Conservation (phyloP, 2,888 invertebrate genomes). For the Scaptomyza flava region DNA sequence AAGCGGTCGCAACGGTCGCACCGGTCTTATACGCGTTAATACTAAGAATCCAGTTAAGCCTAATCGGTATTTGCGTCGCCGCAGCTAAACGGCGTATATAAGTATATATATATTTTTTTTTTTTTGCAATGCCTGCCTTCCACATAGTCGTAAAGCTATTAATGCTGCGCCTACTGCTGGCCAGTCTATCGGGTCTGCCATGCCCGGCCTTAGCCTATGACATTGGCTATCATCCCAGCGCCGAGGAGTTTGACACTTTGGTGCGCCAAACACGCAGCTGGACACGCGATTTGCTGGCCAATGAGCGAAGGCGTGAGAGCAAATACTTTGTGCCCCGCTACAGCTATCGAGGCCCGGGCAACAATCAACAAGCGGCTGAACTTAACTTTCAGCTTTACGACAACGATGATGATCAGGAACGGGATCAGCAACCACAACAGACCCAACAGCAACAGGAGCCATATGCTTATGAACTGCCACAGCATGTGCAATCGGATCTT, state of each 20-base stretch:
- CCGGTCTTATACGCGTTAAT: conserved; percentile 36
- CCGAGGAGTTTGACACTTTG: conserved; percentile 80
- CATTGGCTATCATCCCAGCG: conserved; percentile 82
- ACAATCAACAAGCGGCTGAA: conserved; percentile 22
- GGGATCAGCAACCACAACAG: conserved; percentile 13
- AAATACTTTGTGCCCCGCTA: conserved; percentile 73
- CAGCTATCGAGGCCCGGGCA: conserved; percentile 47
- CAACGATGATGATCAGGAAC: conserved; percentile 7
- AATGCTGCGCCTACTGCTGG: conserved; percentile 63
- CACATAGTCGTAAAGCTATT: conserved; percentile 62
- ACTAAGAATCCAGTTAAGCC: conserved; percentile 31
- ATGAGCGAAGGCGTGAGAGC: conserved; percentile 41
- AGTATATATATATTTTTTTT: not conserved
- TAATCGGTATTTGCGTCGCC: not conserved
- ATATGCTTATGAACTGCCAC: conserved; percentile 37
- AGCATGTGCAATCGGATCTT: conserved; percentile 58
- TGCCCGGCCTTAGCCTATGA: conserved; percentile 59
- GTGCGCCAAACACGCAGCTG: conserved; percentile 72
- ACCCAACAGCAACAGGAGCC: conserved; percentile 31
- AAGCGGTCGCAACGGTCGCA: conserved; percentile 52
- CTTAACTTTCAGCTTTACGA: conserved; percentile 68
- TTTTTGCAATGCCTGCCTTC: conserved; percentile 58
- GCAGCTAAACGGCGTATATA: no score
- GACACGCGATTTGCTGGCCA: conserved; percentile 72
- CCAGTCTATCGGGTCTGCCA: conserved; percentile 44